These are phyloP conservation scores for Euschistus heros DNA, from an alignment of 1,140 invertebrate species.

Conservation along the genomic window DNA sequence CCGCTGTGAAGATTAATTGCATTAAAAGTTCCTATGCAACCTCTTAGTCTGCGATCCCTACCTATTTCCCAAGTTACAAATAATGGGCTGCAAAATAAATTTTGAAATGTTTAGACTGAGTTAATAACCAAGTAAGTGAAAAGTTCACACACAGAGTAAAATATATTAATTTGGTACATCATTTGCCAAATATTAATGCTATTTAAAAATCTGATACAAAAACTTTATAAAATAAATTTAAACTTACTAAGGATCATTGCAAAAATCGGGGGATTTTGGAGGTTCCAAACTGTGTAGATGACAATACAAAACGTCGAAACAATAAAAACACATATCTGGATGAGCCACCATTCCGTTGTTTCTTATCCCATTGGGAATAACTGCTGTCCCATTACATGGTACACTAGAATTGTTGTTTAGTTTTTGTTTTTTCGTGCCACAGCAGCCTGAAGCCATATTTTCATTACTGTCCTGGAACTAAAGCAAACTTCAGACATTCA, in stretches of 20 bases:
- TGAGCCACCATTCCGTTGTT: slow-evolving; percentile 59
- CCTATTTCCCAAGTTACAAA: slow-evolving; percentile 99
- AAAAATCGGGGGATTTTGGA: slow-evolving; percentile 79
- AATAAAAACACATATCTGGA: slow-evolving; percentile 95
- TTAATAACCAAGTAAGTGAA: no score
- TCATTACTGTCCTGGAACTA: slow-evolving; percentile 11
- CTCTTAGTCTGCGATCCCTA: slow-evolving; percentile 76
- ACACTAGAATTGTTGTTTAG: slow-evolving; percentile 57
- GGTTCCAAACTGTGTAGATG: slow-evolving; percentile 86
- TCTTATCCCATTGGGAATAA: slow-evolving; percentile 42
- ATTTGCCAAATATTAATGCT: background rate
- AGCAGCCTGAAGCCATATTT: slow-evolving; percentile 72
- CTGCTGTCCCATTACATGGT: slow-evolving; percentile 39
- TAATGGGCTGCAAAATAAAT: slow-evolving; percentile 67
- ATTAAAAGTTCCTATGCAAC: slow-evolving; percentile 93
- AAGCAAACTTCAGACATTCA: background rate
- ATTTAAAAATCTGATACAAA: background rate
- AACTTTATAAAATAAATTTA: background rate
- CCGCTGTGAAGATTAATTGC: slow-evolving; percentile 88
- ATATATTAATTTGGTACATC: background rate
- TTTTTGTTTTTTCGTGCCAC: slow-evolving; percentile 81
- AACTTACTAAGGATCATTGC: slow-evolving; percentile 91
- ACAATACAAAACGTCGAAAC: slow-evolving; percentile 93
- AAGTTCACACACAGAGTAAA: background rate
- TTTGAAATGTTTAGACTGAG: no score